These are phyloP conservation scores for Caranx melampygus DNA, from an alignment of 2,113 vertebrate genomes.

Conservation along the genomic window DNA sequence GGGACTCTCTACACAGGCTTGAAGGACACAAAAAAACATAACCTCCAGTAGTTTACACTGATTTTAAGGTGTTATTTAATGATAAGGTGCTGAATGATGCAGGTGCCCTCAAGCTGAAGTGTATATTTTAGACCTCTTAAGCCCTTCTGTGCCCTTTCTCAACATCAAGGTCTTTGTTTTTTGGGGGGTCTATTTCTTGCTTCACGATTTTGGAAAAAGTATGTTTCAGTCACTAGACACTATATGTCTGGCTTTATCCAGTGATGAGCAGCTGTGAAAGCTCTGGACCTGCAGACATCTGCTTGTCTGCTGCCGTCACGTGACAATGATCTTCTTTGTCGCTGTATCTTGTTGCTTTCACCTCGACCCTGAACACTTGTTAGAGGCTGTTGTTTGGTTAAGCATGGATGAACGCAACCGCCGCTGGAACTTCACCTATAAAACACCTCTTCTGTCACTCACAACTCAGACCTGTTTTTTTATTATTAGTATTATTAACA, in stretches of 20 bases:
- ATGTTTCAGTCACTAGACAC: neutral
- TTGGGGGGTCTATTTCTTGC: neutral
- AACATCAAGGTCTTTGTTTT: neutral
- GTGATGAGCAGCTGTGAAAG: neutral
- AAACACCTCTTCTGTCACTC: conserved; percentile 47
- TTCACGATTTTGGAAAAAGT: neutral
- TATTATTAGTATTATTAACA: conserved; percentile 4
- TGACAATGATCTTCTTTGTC: conserved; percentile 14
- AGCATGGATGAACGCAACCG: conserved; percentile 48
- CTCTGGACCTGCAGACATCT: neutral
- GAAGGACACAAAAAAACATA: neutral
- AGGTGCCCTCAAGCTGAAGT: neutral
- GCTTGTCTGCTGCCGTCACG: neutral
- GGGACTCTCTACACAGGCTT: neutral
- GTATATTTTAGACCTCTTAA: neutral
- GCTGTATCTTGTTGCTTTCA: neutral
- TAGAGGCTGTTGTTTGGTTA: conserved; percentile 49
- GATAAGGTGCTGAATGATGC: neutral
- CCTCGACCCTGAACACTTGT: conserved; percentile 29
- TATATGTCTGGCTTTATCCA: neutral
- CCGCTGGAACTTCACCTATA: conserved; percentile 45
- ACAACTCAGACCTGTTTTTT: neutral
- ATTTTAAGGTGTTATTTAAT: neutral
- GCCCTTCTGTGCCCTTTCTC: neutral
- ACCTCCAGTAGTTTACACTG: neutral